Evolutionary conservation across 2,888 invertebrate species (phyloP), one percentile per base, ranked within the genome.

Genomic region (Nemapogon koenigi): DNA sequence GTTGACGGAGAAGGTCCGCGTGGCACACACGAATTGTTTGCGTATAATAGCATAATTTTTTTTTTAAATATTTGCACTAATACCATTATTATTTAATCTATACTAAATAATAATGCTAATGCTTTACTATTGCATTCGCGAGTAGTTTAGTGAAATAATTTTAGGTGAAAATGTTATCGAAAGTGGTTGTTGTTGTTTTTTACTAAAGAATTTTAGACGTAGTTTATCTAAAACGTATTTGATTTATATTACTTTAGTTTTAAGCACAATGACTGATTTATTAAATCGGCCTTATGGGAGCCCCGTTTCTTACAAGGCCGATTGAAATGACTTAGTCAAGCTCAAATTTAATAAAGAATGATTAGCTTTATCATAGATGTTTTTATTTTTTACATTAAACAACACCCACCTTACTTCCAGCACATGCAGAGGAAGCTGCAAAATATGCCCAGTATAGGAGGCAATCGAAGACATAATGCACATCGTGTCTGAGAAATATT

Each of bases 301-400:
- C 45, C 40, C 8, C 42, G 43, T 45, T 48, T 42, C 42, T 44
- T 44, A 41, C 44, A 46, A 48, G 42, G 45, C 44, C 48, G 26
- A 41, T 45, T 45, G 41, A 42, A 46, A 44, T 41, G 45, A 43
- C 29, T 29, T 29, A 8, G 11, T 29, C 6, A 29, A 29, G 45
- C 29, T 45, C 41, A 43, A 42, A 32, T 45, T 45, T 45, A 45
- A 44, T 38, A 35, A 46, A 45, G 40, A 43, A n/a, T 41, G 30
- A 41, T 43, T 42, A 41, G 7, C 7, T 22, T 8, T 22, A 22
- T 8, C 6, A 22, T 22, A 22, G 22, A 22, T 7, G 8, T 7
- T 7, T 7, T 6, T 22, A 22, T 7, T 22, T 22, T 22, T 7
- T 22, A 22, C 8, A 8, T 22, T 22, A 41, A 42, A 45, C 35